Conservation (phyloP, 2,888 invertebrate genomes). For the Tribolium freemani region DNA sequence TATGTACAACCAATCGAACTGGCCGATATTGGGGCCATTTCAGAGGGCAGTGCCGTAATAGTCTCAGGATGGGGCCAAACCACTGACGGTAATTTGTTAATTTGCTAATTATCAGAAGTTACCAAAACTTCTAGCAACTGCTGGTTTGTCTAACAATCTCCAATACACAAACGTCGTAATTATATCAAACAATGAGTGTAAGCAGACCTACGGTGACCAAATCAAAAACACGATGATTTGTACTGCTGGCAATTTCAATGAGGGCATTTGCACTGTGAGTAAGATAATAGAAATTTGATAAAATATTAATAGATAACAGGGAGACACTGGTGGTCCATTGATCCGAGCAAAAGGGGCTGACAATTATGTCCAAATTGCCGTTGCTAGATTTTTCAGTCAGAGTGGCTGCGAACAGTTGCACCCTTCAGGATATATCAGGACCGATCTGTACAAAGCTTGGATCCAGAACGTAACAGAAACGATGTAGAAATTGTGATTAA, state of each 20-base stretch:
- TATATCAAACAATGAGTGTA: constrained; percentile 18
- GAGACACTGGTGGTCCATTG: constrained; percentile 29
- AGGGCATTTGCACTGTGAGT: not conserved
- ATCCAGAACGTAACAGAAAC: constrained; percentile 10
- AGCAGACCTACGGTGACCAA: not conserved
- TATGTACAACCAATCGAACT: constrained; percentile 23
- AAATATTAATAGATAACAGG: not conserved
- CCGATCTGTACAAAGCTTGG: constrained; percentile 6
- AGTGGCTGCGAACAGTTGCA: constrained; percentile 20
- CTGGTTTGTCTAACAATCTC: constrained; percentile 16
- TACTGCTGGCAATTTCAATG: not conserved
- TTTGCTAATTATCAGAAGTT: not conserved
- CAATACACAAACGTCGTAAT: constrained; percentile 6
- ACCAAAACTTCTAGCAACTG: not conserved
- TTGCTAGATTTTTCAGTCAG: constrained; percentile 21
- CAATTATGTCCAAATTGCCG: constrained; percentile 13
- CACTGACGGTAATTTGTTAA: constrained; percentile 4
- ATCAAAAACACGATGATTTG: constrained; percentile 5
- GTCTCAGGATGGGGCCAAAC: constrained; percentile 29
- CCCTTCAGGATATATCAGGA: constrained; percentile 28
- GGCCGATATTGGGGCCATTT: constrained; percentile 2
- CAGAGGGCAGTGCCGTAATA: constrained; percentile 1
- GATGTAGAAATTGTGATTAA: not conserved
- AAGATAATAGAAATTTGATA: too few species aligned
- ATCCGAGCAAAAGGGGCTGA: not conserved